These are phyloP conservation scores for Colistium nudipinnis DNA, from an alignment of 2,113 vertebrate genomes.

Conservation along the genomic window DNA sequence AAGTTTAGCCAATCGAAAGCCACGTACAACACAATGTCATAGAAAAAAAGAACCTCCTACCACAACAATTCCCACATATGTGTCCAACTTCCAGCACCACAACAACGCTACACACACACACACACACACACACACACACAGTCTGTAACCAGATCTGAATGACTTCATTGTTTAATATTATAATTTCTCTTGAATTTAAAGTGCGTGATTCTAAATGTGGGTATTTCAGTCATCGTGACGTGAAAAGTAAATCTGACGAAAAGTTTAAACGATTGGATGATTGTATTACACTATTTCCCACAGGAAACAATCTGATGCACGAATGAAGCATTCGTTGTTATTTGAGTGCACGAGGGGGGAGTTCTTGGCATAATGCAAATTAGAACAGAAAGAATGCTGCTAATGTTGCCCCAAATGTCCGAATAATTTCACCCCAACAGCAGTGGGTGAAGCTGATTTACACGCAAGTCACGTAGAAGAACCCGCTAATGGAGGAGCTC, in stretches of 20 bases:
- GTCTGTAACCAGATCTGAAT: not conserved
- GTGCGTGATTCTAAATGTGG: not conserved
- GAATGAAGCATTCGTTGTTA: no score
- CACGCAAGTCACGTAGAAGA: conserved; percentile 26
- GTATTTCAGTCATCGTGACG: not conserved
- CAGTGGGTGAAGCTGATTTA: not conserved
- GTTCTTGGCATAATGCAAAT: not conserved
- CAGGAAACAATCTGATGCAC: no score
- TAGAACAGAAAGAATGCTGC: not conserved
- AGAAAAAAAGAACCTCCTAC: conserved; percentile 36
- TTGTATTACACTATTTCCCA: no score
- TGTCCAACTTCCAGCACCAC: conserved; percentile 25
- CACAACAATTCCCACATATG: conserved; percentile 16
- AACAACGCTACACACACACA: conserved; percentile 28
- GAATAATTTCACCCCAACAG: not conserved
- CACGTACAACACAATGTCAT: conserved; percentile 47
- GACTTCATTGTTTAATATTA: not conserved
- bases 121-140: conserved; percentile 3
- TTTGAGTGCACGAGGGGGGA: no score
- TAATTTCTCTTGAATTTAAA: not conserved
- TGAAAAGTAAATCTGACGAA: not conserved
- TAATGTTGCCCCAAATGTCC: not conserved
- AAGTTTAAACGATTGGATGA: no score
- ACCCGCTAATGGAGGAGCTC: conserved; percentile 45
- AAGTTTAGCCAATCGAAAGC: conserved; percentile 72